A percentile compares a stretch with the other conserved stretches of the same genome.
Evolutionary conservation across 2,113 vertebrate species (phyloP).

Genomic region (Choloepus hoffmanni): DNA sequence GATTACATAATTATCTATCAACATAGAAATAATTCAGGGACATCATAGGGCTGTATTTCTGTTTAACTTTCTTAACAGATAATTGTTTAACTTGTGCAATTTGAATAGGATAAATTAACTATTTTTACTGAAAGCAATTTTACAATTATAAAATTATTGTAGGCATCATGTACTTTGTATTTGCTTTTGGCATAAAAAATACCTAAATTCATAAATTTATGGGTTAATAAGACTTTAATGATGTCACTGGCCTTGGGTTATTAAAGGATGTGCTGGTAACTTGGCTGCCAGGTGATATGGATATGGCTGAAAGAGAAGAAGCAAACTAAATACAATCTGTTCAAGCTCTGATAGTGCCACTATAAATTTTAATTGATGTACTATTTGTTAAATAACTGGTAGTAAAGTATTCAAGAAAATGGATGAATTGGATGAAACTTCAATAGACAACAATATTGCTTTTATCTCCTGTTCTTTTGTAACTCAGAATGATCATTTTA

Average conservation of each 20-base stretch:
- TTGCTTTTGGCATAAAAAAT: constrained; percentile 23
- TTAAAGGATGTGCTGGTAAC: background rate
- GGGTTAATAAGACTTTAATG: background rate
- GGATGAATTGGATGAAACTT: background rate
- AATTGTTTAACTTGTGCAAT: constrained; percentile 11
- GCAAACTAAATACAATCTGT: background rate
- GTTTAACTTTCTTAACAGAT: background rate
- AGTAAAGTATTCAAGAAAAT: constrained; percentile 30
- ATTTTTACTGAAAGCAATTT: constrained; percentile 15
- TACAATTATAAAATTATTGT: background rate
- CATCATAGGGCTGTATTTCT: background rate
- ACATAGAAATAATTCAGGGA: background rate
- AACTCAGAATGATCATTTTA: background rate
- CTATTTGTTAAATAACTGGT: background rate
- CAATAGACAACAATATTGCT: background rate
- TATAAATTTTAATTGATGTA: background rate
- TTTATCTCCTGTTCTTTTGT: background rate
- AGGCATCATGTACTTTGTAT: background rate
- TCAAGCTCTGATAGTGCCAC: background rate
- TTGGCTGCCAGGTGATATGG: background rate
- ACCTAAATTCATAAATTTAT: background rate
- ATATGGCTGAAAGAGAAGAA: background rate
- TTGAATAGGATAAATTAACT: background rate
- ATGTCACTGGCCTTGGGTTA: background rate
- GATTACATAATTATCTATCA: constrained; percentile 22